Conservation (phyloP, 1,140 invertebrate species). For the Macrosteles quadrilineatus region DNA sequence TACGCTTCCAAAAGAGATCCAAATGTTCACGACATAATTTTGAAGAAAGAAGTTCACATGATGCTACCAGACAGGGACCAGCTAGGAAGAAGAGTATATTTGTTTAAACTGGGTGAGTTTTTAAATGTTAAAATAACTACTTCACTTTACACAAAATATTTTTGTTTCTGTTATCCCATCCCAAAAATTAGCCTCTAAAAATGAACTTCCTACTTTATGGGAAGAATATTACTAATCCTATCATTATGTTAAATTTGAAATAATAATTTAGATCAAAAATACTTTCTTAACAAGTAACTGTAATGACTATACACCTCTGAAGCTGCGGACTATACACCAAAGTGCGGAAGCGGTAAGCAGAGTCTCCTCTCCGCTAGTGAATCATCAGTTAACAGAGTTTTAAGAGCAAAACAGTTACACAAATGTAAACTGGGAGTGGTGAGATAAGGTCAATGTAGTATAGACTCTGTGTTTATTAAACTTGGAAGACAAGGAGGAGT, state of each 20-base stretch:
- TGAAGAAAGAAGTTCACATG: slow-evolving; percentile 44
- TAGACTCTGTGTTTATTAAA: too few relatives aligned
- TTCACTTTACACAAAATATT: background rate
- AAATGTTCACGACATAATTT: slow-evolving; percentile 34
- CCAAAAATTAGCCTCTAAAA: background rate
- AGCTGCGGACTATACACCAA: too few relatives aligned
- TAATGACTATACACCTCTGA: too few relatives aligned
- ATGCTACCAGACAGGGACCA: slow-evolving; percentile 44
- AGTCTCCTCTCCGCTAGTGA: too few relatives aligned
- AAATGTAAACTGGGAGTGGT: too few relatives aligned
- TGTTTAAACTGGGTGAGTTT: slow-evolving; percentile 46
- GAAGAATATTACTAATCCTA: background rate
- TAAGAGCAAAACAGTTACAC: too few relatives aligned
- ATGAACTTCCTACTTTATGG: background rate
- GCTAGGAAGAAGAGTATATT: slow-evolving; percentile 47
- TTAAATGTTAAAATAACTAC: background rate
- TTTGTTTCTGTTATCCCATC: background rate
- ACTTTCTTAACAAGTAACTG: too few relatives aligned
- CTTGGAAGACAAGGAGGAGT: too few relatives aligned
- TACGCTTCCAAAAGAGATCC: slow-evolving; percentile 42
- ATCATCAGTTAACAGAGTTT: too few relatives aligned
- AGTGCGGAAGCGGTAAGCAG: too few relatives aligned
- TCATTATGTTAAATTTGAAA: background rate
- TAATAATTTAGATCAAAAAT: too few relatives aligned
- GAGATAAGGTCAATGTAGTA: too few relatives aligned